Evolutionary conservation across 2,797 vertebrate genomes (phyloP), one percentile per base, ranked within the genome.

Genomic region (Epinephelus awoara): DNA sequence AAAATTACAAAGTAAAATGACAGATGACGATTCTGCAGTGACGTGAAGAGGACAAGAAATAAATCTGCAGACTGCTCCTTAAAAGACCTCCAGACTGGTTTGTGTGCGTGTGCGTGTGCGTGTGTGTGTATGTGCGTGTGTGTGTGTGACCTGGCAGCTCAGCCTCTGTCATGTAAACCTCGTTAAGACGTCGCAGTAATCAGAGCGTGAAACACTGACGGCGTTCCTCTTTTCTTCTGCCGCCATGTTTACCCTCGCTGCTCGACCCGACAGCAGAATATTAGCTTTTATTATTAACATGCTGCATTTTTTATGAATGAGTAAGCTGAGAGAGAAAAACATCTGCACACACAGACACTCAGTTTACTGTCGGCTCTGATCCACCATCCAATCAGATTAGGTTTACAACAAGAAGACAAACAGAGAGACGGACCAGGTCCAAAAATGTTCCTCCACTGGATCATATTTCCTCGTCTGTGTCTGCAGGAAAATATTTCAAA

Each of bases 191-290:
- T 56, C 38, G 40, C 59, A 74, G 74, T 51, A 84, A 82, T 82
- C 88, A 82, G 83, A 89, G 78, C 87, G 27, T 82, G 70, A 82
- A 82, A 70, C 80, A 44, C 67, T 38, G 67, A 72, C 44, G 68
- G 56, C 66, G 54, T 18, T 71, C 29, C 52, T 47, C 25, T 57
- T 62, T 73, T 73, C 44, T 73, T 55, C 63, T 62, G 38, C 67
- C 3, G 63, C 79, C 73, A 57, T 87, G 88, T 85, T 87, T 83
- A 76, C 38, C 21, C 47, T 58, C 19, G 1, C 56, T 7, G 65
- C 62, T 50, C 14, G 1, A 19, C 49, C 19, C 27, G 51, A 58
- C 40, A 40, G 21, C 12, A 67, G 80, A 67, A 79, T 75, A 79
- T 89, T 54, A 79, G 3, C 7, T 51, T 82, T 87, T 73, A 84